Evolutionary conservation across 2,113 vertebrate genomes (phyloP), one percentile per base, ranked within the genome.

Genomic region (Hemiscyllium ocellatum): DNA sequence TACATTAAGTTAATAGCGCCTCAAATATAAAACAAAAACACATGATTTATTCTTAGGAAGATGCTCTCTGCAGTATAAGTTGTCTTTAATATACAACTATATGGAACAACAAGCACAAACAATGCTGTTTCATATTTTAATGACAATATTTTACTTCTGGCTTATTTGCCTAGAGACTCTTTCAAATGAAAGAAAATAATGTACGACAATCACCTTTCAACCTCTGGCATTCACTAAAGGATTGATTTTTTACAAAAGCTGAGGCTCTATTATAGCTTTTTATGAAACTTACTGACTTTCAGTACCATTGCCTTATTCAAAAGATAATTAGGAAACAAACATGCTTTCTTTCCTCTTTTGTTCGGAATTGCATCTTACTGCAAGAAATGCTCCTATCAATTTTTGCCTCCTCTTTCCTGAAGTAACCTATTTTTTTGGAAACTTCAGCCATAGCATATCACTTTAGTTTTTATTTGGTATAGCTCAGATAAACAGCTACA

Each of bases 131-230:
- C 68, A 52, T 83, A 83, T 95, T 72, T 95, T 70, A 72, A 50
- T 22, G 8, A 7, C 56, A 10, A 52, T 72, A 72, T 76, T 95
- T 29, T 52, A 52, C 26, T 50, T 72, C 69, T 15, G 47, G 47
- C 69, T 95, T 24, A 72, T 33, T 22, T 72, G 47, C 69, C 20
- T 29, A 47, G 69, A 76, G 8, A 95, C 68, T 95, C 37, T 69
- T 90, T 70, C 65, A 95, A 70, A 95, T 70, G n/a, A 29, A 72
- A 47, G 24, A 70, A 95, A 72, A 72, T 94, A 72, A 95, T 95
- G n/a, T 22, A 70, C 33, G 37, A 47, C 37, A 13, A 72, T 29
- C 15, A 12, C 69, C 94, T 95, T 95, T 70, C 69, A 95, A 95
- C 68, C 42, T 72, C 26, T 33, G 52, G 24, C 19, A 26, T 50